Percentiles rank a stretch among this genome's conserved stretches.
Conservation (phyloP, 2,888 invertebrate genomes). For the Cataglyphis cursor region DNA sequence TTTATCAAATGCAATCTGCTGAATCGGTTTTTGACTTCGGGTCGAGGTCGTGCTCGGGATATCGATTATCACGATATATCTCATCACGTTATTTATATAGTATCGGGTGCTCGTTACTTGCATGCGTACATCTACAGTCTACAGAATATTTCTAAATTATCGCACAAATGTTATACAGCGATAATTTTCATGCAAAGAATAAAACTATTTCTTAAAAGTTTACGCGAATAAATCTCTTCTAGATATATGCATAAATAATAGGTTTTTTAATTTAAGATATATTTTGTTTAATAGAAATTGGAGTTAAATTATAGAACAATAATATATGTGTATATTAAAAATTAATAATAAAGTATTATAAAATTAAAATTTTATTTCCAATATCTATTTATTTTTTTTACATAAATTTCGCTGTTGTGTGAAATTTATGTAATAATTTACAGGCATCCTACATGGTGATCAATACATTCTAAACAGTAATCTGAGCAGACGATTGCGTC, state of each 20-base stretch:
- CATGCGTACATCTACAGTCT: conserved; percentile 28
- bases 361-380: background rate
- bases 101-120: conserved; percentile 56
- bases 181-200: background rate
- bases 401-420: conserved; percentile 1
- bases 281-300: background rate
- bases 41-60: conserved; percentile 70
- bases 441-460: conserved; percentile 47
- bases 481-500: conserved; percentile 63
- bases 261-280: background rate
- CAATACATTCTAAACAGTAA: conserved; percentile 62
- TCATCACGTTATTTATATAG: conserved; percentile 57
- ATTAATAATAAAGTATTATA: background rate
- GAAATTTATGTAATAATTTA: background rate
- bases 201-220: background rate
- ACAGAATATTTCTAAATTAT: conserved; percentile 20
- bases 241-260: background rate
- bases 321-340: background rate
- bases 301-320: background rate
- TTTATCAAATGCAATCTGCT: conserved; percentile 54
- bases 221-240: background rate
- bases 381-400: background rate
- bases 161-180: background rate
- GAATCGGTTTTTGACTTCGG: conserved; percentile 70
- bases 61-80: conserved; percentile 77